A percentile compares a stretch with the other conserved stretches of the same genome.
Evolutionary conservation across 2,888 invertebrate species (phyloP).

Genomic region (Encarsia formosa): DNA sequence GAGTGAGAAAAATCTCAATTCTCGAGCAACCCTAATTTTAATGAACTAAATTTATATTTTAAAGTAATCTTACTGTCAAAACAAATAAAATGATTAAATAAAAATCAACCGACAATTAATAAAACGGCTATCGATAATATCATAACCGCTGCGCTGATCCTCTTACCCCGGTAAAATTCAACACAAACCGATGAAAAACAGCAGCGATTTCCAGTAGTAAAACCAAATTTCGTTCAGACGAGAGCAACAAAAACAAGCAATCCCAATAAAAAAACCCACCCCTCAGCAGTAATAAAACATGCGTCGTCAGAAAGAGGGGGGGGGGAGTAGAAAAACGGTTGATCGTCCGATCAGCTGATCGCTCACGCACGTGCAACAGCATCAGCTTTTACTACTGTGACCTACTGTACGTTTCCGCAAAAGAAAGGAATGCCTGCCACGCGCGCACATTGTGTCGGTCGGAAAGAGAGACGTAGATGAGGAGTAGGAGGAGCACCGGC

Average conservation of each 20-base stretch:
- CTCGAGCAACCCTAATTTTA: too few relatives aligned
- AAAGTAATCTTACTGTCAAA: too few relatives aligned
- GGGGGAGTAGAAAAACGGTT: constrained; percentile 10
- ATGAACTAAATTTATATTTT: too few relatives aligned
- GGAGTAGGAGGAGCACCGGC: not conserved
- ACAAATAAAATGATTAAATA: too few relatives aligned
- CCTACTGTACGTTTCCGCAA: constrained; percentile 22
- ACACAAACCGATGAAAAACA: not conserved
- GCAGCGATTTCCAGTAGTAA: not conserved
- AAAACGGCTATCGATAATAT: too few relatives aligned
- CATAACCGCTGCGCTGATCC: too few relatives aligned
- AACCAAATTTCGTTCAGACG: not conserved
- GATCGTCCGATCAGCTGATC: constrained; percentile 27
- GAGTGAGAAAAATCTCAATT: too few relatives aligned
- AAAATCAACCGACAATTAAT: too few relatives aligned
- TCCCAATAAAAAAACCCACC: not conserved
- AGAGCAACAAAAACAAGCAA: not conserved
- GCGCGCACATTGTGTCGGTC: not conserved
- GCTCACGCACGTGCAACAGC: constrained; percentile 17
- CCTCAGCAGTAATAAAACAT: not conserved
- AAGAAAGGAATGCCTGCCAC: constrained; percentile 20
- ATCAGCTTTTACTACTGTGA: constrained; percentile 2
- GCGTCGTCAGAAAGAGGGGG: not conserved
- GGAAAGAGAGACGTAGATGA: not conserved
- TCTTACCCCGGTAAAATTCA: not conserved